phyloP scores from a whole-genome alignment of 2,888 invertebrate genomes.

The Drosophila leonis region DNA sequence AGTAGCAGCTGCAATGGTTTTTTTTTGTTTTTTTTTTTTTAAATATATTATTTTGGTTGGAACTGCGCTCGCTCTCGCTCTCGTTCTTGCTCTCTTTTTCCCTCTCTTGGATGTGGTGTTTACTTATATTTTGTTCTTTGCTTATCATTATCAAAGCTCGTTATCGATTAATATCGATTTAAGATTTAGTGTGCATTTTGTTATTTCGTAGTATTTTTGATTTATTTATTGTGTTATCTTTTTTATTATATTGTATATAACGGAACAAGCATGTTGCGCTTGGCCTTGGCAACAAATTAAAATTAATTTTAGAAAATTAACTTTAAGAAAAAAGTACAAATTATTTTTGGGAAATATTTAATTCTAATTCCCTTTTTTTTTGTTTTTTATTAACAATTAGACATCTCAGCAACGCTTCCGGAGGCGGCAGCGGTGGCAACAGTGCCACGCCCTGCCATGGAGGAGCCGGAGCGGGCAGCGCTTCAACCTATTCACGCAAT shows the following conservation, averaged over 20 bases:
- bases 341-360: not conserved
- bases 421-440: slow-evolving; percentile 86
- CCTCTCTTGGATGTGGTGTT: slow-evolving; percentile 45
- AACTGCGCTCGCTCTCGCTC: slow-evolving; percentile 10
- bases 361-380: slow-evolving; percentile 2
- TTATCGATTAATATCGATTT: slow-evolving; percentile 47
- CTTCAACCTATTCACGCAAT: slow-evolving; percentile 89
- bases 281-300: slow-evolving; percentile 1
- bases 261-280: slow-evolving; percentile 39
- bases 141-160: slow-evolving; percentile 29
- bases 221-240: slow-evolving; percentile 13
- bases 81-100: slow-evolving; percentile 6
- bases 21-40: slow-evolving; percentile 5
- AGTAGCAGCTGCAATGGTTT: slow-evolving; percentile 10
- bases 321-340: not conserved
- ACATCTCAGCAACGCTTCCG: slow-evolving; percentile 86
- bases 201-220: slow-evolving; percentile 35
- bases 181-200: slow-evolving; percentile 20
- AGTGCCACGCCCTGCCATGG: slow-evolving; percentile 71
- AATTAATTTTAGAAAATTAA: slow-evolving; percentile 9
- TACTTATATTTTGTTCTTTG: slow-evolving; percentile 26
- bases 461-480: slow-evolving; percentile 85
- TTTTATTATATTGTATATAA: slow-evolving; percentile 42
- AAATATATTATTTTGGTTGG: slow-evolving; percentile 18
- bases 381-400: slow-evolving; percentile 31